Conservation (phyloP, 1,140 invertebrate species). For the Drosophila tsacasi region DNA sequence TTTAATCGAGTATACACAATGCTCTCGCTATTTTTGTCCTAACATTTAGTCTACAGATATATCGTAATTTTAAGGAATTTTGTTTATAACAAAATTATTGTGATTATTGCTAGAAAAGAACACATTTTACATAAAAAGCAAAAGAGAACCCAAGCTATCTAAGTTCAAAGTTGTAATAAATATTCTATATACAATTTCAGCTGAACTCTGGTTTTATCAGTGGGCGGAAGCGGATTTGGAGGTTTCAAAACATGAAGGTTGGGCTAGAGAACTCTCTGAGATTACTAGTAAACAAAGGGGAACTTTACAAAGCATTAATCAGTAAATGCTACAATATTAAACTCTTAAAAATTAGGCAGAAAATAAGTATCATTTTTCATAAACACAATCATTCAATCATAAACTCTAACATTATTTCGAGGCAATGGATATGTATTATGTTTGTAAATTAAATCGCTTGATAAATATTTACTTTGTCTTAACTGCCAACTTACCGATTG, state of each 20-base stretch:
- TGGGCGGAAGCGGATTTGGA: neutral
- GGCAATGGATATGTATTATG: neutral
- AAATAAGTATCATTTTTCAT: neutral
- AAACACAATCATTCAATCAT: neutral
- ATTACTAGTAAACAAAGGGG: neutral
- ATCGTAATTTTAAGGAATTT: conserved; percentile 80
- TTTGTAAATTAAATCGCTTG: neutral
- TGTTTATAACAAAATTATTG: conserved; percentile 84
- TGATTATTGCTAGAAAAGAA: conserved; percentile 84
- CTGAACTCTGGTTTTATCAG: conserved; percentile 3
- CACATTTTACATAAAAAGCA: conserved; percentile 78
- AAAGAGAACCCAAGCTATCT: conserved; percentile 71
- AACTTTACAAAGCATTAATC: neutral
- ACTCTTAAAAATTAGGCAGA: too few species aligned
- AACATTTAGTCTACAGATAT: conserved; percentile 79
- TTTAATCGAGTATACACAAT: conserved; percentile 55
- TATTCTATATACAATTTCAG: conserved; percentile 63
- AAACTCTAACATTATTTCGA: neutral
- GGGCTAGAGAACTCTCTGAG: neutral
- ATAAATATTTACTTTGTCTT: neutral
- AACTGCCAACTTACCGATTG: conserved; percentile 91
- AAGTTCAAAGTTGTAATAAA: conserved; percentile 82
- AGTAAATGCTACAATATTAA: too few species aligned
- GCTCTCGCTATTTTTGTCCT: conserved; percentile 81
- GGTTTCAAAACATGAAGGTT: neutral